Evolutionary conservation across 1,140 invertebrate species (phyloP).

Genomic region (Maconellicoccus hirsutus): DNA sequence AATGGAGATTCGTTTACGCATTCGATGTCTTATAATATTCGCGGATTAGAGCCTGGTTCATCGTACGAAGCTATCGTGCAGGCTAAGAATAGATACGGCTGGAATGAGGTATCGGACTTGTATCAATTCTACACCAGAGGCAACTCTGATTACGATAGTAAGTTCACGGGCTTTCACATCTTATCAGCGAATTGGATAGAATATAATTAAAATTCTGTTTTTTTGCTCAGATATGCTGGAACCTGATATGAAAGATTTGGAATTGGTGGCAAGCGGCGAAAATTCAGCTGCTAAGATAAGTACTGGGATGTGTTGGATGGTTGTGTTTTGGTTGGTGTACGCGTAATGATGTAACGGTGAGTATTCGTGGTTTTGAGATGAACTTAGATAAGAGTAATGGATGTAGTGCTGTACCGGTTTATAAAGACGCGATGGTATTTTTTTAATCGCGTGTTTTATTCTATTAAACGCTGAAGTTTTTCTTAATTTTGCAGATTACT

Average conservation of each 20-base stretch:
- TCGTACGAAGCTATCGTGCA: conserved; percentile 51
- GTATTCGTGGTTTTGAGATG: neutral
- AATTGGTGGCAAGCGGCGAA: neutral
- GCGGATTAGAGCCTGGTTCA: conserved; percentile 43
- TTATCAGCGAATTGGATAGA: no score
- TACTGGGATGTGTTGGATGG: neutral
- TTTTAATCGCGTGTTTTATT: no score
- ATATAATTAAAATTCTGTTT: no score
- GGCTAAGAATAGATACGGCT: conserved; percentile 53
- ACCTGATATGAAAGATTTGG: conserved; percentile 19
- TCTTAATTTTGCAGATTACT: no score
- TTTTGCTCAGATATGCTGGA: neutral
- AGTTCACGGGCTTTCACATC: neutral
- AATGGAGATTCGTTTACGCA: conserved; percentile 36
- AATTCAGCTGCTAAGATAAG: neutral
- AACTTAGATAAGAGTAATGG: no score
- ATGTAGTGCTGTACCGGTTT: no score
- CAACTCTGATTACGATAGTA: neutral
- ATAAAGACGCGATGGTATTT: no score
- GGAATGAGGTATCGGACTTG: conserved; percentile 44
- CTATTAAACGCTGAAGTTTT: no score
- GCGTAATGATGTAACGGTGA: neutral
- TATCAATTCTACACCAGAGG: conserved; percentile 34
- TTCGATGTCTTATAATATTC: conserved; percentile 45
- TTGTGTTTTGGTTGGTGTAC: neutral